Percentiles rank a stretch among this genome's conserved stretches.
Evolutionary conservation across 2,797 vertebrate genomes (phyloP).

Genomic region (Vultur gryphus): DNA sequence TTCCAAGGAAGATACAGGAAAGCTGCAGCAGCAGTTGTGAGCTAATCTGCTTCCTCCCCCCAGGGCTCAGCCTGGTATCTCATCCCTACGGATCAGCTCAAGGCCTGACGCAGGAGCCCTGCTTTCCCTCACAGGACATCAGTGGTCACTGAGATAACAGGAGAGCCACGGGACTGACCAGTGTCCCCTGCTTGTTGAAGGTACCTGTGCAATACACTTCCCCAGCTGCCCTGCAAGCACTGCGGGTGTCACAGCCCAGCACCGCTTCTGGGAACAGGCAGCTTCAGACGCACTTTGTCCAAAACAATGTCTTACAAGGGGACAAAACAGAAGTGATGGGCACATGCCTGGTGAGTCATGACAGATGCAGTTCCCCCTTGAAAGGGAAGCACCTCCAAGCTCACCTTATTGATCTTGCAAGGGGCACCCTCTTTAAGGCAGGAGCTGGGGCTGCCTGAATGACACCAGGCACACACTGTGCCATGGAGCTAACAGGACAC

Average conservation of each 20-base stretch:
- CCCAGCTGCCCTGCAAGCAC: neutral
- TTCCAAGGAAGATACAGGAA: neutral
- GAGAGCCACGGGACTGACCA: neutral
- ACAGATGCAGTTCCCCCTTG: neutral
- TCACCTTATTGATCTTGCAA: neutral
- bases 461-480: neutral
- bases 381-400: neutral
- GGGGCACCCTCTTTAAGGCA: neutral
- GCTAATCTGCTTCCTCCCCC: neutral
- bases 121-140: neutral
- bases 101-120: neutral
- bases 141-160: neutral
- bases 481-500: neutral
- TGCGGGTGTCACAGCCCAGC: neutral
- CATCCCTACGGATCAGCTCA: neutral
- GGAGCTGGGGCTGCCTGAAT: neutral
- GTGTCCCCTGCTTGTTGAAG: neutral
- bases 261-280: neutral
- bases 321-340: neutral
- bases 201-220: no score
- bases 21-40: neutral
- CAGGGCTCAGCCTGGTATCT: neutral
- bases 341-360: neutral
- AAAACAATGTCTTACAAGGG: neutral
- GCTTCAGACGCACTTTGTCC: neutral